These are phyloP conservation scores for Aquatica leii DNA, from an alignment of 2,888 invertebrate species.

Conservation along the genomic window DNA sequence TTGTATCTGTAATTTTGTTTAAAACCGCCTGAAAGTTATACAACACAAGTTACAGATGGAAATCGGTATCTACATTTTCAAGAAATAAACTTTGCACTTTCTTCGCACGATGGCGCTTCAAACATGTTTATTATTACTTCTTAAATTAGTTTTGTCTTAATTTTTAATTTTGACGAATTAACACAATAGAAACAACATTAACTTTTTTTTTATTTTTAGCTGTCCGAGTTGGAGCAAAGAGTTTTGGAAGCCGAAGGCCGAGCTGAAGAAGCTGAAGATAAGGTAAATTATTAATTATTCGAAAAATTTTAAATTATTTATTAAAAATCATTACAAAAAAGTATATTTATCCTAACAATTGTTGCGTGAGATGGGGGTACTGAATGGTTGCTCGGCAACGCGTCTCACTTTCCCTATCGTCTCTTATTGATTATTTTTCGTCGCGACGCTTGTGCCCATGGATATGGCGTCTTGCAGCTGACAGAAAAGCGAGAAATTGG, in stretches of 20 bases:
- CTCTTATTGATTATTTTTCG: conserved; percentile 62
- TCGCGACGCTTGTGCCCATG: conserved; percentile 58
- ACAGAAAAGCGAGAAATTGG: conserved; percentile 53
- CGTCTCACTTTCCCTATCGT: conserved; percentile 60
- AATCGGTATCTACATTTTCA: neutral
- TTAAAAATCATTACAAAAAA: conserved; percentile 16
- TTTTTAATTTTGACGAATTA: neutral
- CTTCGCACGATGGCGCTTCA: conserved; percentile 14
- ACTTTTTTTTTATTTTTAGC: conserved; percentile 69
- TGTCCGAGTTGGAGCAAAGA: conserved; percentile 92
- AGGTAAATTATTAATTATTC: conserved; percentile 68
- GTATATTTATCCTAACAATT: too few species aligned
- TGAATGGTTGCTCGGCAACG: conserved; percentile 56
- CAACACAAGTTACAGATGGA: conserved; percentile 17
- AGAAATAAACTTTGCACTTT: neutral
- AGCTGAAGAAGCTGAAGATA: conserved; percentile 93
- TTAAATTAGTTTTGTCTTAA: neutral
- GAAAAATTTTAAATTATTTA: conserved; percentile 35
- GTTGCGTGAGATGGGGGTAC: conserved; percentile 41
- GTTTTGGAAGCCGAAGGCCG: conserved; percentile 92
- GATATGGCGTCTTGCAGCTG: conserved; percentile 61
- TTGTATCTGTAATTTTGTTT: too few species aligned
- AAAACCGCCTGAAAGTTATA: conserved; percentile 13
- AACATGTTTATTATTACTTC: neutral
- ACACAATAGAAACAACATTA: neutral